Percentiles rank a stretch among this genome's conserved stretches.
These are phyloP conservation scores for Hirtodrosophila cameraria DNA, from an alignment of 2,888 invertebrate species.

Conservation along the genomic window DNA sequence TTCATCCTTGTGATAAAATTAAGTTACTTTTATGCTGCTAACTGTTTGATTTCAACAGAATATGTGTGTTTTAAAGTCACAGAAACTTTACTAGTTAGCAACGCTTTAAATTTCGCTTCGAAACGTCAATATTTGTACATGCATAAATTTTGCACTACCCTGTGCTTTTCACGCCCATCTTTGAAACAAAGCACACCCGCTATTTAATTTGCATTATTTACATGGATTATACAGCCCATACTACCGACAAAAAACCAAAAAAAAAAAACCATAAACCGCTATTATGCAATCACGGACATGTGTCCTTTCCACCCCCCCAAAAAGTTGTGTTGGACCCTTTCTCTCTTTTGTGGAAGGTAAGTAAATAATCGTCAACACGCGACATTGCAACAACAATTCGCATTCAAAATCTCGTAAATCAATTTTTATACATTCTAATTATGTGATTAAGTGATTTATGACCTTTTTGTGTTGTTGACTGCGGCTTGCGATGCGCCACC, in stretches of 20 bases:
- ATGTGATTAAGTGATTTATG: conserved; percentile 81
- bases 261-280: conserved; percentile 18
- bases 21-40: no score
- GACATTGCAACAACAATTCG: conserved; percentile 64
- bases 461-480: conserved; percentile 47
- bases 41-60: no score
- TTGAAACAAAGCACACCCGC: conserved; percentile 4
- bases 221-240: conserved; percentile 31
- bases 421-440: conserved; percentile 80
- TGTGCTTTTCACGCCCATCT: conserved; percentile 14
- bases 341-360: conserved; percentile 23
- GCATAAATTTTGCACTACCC: conserved; percentile 29
- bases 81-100: conserved; percentile 10
- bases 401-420: conserved; percentile 77
- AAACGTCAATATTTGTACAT: conserved; percentile 25
- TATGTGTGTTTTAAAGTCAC: not conserved
- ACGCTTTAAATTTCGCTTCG: conserved; percentile 4
- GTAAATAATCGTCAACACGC: conserved; percentile 76
- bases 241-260: no score
- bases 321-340: not conserved
- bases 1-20: no score
- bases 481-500: conserved; percentile 39
- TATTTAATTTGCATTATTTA: conserved; percentile 51
- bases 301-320: conserved; percentile 2
- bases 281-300: conserved; percentile 47